Conservation (phyloP, 2,888 invertebrate species). For the Phortica magna region DNA sequence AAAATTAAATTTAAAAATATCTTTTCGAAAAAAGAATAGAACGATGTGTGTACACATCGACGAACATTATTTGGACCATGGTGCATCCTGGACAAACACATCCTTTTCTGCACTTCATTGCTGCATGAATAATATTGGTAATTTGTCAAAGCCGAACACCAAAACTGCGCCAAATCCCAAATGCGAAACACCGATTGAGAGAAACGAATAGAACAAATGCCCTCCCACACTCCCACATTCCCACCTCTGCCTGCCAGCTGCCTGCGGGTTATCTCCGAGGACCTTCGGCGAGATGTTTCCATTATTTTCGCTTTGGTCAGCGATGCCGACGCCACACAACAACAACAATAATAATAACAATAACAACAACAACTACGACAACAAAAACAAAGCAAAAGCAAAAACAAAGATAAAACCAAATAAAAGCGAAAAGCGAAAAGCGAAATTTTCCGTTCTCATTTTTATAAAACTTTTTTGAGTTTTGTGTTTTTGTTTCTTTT, state of each 20-base stretch:
- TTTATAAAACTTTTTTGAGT: conserved; percentile 68
- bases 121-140: conserved; percentile 74
- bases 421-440: conserved; percentile 68
- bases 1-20: not conserved
- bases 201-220: conserved; percentile 47
- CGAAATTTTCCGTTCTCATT: conserved; percentile 71
- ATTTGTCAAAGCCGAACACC: conserved; percentile 64
- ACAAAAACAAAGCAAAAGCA: conserved; percentile 13
- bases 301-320: conserved; percentile 52
- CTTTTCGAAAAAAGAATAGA: not conserved
- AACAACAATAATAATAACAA: too few relatives aligned
- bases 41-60: conserved; percentile 12
- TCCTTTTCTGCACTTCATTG: conserved; percentile 68
- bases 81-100: not conserved
- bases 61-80: not conserved
- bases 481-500: conserved; percentile 29
- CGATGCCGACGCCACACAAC: conserved; percentile 19
- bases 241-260: conserved; percentile 33
- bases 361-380: too few relatives aligned
- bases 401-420: conserved; percentile 34
- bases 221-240: conserved; percentile 41
- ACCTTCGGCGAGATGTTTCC: conserved; percentile 71
- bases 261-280: conserved; percentile 65
- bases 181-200: conserved; percentile 66
- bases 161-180: conserved; percentile 69